Conservation (phyloP, 2,113 vertebrate species). For the Poecilia latipinna region DNA sequence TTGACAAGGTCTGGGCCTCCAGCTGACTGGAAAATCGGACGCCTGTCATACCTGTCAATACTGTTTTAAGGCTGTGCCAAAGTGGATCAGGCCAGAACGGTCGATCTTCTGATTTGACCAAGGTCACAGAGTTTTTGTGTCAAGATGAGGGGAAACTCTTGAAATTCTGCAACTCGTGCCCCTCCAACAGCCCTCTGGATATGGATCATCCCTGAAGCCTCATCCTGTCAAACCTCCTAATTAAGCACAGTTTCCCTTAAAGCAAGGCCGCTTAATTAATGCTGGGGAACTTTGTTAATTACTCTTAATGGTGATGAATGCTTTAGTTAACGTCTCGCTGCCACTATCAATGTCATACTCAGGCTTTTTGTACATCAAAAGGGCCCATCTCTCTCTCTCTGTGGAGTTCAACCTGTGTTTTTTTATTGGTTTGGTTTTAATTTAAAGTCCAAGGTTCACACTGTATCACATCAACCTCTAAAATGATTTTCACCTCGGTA, state of each 20-base stretch:
- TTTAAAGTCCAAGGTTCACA: slow-evolving; percentile 24
- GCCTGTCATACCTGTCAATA: slow-evolving; percentile 98
- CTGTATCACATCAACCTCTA: neutral
- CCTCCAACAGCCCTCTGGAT: slow-evolving; percentile 71
- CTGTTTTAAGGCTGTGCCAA: slow-evolving; percentile 75
- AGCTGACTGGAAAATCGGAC: slow-evolving; percentile 98
- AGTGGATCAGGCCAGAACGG: slow-evolving; percentile 54
- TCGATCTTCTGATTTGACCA: slow-evolving; percentile 68
- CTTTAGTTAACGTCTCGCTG: slow-evolving; percentile 58
- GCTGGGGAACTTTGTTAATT: slow-evolving; percentile 77
- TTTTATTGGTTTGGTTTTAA: slow-evolving; percentile 3
- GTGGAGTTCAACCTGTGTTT: neutral
- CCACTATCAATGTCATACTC: slow-evolving; percentile 53
- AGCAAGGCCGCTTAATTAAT: slow-evolving; percentile 76
- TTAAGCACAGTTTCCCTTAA: slow-evolving; percentile 75
- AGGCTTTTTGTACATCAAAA: slow-evolving; percentile 10
- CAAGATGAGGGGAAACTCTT: slow-evolving; percentile 61
- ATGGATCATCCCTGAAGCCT: slow-evolving; percentile 82
- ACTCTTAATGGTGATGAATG: slow-evolving; percentile 79
- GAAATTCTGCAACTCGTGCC: slow-evolving; percentile 72
- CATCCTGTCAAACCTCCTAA: slow-evolving; percentile 83
- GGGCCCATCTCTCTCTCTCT: slow-evolving; percentile 19
- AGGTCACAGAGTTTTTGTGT: slow-evolving; percentile 57
- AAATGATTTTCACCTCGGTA: neutral
- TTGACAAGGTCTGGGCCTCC: slow-evolving; percentile 92